Conservation (phyloP, 2,113 vertebrate species). For the Murina feae region DNA sequence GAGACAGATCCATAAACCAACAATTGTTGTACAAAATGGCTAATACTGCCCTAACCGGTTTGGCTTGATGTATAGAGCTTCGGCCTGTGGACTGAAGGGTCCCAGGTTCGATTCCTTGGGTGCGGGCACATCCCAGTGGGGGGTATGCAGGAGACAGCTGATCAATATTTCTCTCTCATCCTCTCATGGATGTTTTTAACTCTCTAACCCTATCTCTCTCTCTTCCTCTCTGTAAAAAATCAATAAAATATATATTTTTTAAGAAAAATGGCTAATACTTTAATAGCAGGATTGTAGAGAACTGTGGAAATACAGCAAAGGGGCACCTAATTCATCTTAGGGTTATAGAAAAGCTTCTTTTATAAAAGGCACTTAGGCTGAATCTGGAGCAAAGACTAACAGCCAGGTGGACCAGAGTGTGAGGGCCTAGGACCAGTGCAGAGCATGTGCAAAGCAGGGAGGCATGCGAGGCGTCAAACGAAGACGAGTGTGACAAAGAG, state of each 20-base stretch:
- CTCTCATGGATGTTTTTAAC: too few species aligned
- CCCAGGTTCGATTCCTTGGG: too few species aligned
- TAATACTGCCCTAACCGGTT: too few species aligned
- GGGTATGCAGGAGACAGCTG: too few species aligned
- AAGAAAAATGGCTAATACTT: not conserved
- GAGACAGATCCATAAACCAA: not conserved
- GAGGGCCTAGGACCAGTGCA: too few species aligned
- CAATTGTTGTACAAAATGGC: not conserved
- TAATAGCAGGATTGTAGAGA: not conserved
- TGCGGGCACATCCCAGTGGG: too few species aligned
- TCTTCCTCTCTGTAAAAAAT: too few species aligned
- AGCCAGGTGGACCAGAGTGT: not conserved
- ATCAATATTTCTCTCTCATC: too few species aligned
- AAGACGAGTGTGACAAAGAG: not conserved
- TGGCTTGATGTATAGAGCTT: too few species aligned
- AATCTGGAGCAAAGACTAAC: not conserved
- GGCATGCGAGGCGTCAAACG: not conserved
- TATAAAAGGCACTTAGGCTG: not conserved
- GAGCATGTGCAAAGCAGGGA: not conserved
- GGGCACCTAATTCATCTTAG: not conserved
- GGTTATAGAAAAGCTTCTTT: not conserved
- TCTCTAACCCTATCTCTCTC: too few species aligned
- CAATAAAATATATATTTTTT: too few species aligned
- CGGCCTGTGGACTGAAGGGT: too few species aligned
- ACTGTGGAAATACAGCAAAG: not conserved